Percentiles rank a stretch among this genome's conserved stretches.
phyloP scores from a whole-genome alignment of 2,113 vertebrate species.

The Lophius piscatorius region DNA sequence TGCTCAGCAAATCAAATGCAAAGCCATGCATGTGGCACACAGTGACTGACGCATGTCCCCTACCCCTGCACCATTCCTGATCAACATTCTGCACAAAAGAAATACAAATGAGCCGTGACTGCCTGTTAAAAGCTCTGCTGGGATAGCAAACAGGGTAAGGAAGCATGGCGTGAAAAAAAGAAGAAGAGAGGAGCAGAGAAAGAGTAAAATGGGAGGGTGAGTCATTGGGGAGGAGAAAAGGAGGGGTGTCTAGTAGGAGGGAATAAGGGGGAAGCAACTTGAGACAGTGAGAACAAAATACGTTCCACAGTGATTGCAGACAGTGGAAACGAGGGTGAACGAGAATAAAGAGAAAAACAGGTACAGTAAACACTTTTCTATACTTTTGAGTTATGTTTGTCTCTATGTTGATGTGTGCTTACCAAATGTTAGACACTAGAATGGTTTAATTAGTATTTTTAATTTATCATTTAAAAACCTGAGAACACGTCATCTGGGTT shows the following conservation, averaged over 20 bases:
- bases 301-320: conserved; percentile 24
- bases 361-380: conserved; percentile 46
- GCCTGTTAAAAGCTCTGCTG: conserved; percentile 12
- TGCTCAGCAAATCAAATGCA: conserved; percentile 53
- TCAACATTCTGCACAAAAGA: conserved; percentile 24
- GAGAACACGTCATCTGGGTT: too few species aligned
- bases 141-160: conserved; percentile 13
- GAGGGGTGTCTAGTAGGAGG: conserved; percentile 71
- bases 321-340: conserved; percentile 7
- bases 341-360: conserved; percentile 35
- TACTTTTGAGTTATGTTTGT: conserved; percentile 17
- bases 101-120: conserved; percentile 2
- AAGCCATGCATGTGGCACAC: conserved; percentile 27
- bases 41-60: not conserved
- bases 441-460: not conserved
- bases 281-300: conserved; percentile 52
- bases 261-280: conserved; percentile 50
- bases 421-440: not conserved
- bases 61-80: not conserved
- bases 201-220: conserved; percentile 39
- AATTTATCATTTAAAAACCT: not conserved
- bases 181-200: conserved; percentile 16
- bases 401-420: not conserved
- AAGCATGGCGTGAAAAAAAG: conserved; percentile 19
- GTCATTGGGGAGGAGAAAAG: conserved; percentile 36